Percentiles rank a stretch among this genome's conserved stretches.
Conservation (phyloP, 2,113 vertebrate species). For the Eira barbara region DNA sequence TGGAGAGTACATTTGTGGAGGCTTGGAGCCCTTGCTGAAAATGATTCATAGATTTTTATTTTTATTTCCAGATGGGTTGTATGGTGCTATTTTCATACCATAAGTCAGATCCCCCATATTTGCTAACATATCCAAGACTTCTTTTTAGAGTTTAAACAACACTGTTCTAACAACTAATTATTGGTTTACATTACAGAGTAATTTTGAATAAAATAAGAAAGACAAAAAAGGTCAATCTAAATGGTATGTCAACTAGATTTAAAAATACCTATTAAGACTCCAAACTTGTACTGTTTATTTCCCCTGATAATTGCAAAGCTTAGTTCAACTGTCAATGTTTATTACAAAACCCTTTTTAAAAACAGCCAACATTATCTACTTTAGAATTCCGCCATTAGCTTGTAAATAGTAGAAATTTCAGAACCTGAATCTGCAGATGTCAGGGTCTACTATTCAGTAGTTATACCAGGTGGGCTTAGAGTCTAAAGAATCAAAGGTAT, state of each 20-base stretch:
- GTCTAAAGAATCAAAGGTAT: background rate
- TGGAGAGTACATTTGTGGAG: background rate
- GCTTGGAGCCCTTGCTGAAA: background rate
- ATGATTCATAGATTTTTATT: background rate
- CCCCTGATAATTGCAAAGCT: background rate
- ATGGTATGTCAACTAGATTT: background rate
- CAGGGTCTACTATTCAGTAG: background rate
- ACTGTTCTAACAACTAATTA: background rate
- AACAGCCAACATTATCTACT: background rate
- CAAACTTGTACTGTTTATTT: background rate
- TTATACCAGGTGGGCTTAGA: background rate
- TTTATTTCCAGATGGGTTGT: background rate
- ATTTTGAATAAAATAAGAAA: background rate
- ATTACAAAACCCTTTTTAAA: background rate
- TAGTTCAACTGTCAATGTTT: background rate
- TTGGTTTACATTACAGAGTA: background rate
- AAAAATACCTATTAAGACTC: background rate
- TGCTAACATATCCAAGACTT: background rate
- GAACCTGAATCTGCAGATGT: background rate
- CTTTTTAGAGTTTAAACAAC: background rate
- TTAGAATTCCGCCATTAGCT: background rate
- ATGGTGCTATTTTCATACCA: background rate
- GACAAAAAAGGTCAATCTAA: background rate
- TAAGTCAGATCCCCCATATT: background rate
- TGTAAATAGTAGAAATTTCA: background rate